Conservation (phyloP, 2,888 invertebrate genomes). For the Brachyptera putata region DNA sequence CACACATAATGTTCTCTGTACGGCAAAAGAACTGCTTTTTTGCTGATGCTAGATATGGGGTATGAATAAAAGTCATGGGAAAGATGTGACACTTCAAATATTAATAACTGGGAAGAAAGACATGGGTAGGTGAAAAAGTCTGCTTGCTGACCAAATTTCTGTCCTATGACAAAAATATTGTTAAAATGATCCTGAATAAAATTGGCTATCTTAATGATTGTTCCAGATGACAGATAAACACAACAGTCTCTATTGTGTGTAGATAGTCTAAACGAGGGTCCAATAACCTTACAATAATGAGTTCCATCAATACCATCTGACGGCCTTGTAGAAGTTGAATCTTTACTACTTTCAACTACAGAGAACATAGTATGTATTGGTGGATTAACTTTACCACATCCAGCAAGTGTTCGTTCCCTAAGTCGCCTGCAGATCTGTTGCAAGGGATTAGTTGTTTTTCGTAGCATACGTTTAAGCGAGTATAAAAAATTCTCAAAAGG, state of each 20-base stretch:
- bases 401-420: not conserved
- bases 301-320: not conserved
- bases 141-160: not conserved
- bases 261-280: not conserved
- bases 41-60: not conserved
- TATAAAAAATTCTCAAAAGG: slow-evolving; percentile 36
- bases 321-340: not conserved
- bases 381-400: too few species aligned
- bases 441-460: slow-evolving; percentile 26
- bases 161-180: not conserved
- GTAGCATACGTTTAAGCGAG: slow-evolving; percentile 23
- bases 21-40: not conserved
- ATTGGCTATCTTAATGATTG: not conserved
- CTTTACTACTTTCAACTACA: too few species aligned
- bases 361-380: too few species aligned
- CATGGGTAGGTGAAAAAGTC: not conserved
- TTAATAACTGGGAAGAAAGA: not conserved
- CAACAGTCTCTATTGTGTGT: not conserved
- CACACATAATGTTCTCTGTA: not conserved
- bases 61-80: not conserved
- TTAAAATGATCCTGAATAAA: not conserved
- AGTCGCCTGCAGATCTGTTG: slow-evolving; percentile 19
- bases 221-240: not conserved
- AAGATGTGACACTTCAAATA: not conserved
- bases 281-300: not conserved